Evolutionary conservation across 2,113 vertebrate species (phyloP).

Genomic region (Pelodiscus sinensis): DNA sequence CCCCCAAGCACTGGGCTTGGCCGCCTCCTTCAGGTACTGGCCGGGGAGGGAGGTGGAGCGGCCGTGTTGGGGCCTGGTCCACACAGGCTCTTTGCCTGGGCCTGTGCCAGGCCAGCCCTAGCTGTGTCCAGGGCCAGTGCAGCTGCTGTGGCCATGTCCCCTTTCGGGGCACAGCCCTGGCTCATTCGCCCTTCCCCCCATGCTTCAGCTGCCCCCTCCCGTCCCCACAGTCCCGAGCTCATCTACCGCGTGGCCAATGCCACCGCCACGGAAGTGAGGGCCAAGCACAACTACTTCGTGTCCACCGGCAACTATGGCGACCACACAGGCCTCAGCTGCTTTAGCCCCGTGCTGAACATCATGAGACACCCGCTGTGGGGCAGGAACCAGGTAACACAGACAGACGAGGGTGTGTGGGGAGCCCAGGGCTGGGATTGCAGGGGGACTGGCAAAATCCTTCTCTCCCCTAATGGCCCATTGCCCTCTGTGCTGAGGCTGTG

Average conservation of each 20-base stretch:
- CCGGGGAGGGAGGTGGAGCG: background rate
- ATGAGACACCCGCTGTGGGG: conserved; percentile 77
- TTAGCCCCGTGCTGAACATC: conserved; percentile 76
- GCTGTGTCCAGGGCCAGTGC: background rate
- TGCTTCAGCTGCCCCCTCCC: background rate
- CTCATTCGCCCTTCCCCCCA: background rate
- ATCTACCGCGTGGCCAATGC: conserved; percentile 32
- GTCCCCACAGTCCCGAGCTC: conserved; percentile 40
- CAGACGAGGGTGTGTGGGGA: too few species aligned
- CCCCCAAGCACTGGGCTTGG: conserved; percentile 33
- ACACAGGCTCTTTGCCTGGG: background rate
- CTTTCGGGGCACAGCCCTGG: background rate
- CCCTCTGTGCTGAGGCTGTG: background rate
- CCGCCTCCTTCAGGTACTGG: conserved; percentile 55
- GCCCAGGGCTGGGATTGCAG: background rate
- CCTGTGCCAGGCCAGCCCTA: background rate
- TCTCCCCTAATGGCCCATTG: background rate
- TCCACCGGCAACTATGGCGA: conserved; percentile 58
- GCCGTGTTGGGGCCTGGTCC: background rate
- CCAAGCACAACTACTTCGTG: conserved; percentile 62
- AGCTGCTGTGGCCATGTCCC: background rate
- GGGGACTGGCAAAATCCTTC: background rate
- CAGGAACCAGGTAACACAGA: conserved; percentile 68
- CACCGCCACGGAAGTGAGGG: conserved; percentile 57
- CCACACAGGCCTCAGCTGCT: conserved; percentile 76